Percentiles rank a stretch among this genome's conserved stretches.
phyloP scores from a whole-genome alignment of 2,888 invertebrate species.

The Ceratothoa steindachneri region DNA sequence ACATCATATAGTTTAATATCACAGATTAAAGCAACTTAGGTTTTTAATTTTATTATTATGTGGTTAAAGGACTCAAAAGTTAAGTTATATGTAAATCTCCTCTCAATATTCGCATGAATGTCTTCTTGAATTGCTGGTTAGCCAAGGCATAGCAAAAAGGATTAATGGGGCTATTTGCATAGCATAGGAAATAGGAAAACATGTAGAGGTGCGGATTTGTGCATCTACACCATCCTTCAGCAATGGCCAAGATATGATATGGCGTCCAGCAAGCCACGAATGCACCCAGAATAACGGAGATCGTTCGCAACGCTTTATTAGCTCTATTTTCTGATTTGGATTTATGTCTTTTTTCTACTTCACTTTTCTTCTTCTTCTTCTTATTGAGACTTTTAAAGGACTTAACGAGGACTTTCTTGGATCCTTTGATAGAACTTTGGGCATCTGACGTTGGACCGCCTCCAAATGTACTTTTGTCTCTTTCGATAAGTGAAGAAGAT shows the following conservation, averaged over 20 bases:
- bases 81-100: slow-evolving; percentile 83
- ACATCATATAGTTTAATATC: background rate
- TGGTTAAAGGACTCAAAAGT: slow-evolving; percentile 17
- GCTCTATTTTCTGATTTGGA: slow-evolving; percentile 98
- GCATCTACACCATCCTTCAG: slow-evolving; percentile 94
- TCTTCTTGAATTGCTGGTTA: slow-evolving; percentile 98
- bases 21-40: slow-evolving; percentile 3
- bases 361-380: slow-evolving; percentile 44
- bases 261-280: slow-evolving; percentile 99
- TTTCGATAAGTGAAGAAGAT: slow-evolving; percentile 38
- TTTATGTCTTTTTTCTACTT: slow-evolving; percentile 69
- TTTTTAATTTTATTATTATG: background rate
- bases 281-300: slow-evolving; percentile 96
- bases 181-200: slow-evolving; percentile 96
- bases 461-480: slow-evolving; percentile 29
- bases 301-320: slow-evolving; percentile 94
- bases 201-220: slow-evolving; percentile 88
- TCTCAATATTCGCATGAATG: slow-evolving; percentile 89
- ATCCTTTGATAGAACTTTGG: slow-evolving; percentile 38
- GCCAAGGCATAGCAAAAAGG: slow-evolving; percentile 98
- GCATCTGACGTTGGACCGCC: slow-evolving; percentile 26
- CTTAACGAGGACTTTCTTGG: slow-evolving; percentile 40
- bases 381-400: slow-evolving; percentile 42
- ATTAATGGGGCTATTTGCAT: slow-evolving; percentile 97
- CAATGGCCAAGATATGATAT: slow-evolving; percentile 91